phyloP scores from a whole-genome alignment of 2,797 vertebrate species.

The Arremon aurantiirostris region DNA sequence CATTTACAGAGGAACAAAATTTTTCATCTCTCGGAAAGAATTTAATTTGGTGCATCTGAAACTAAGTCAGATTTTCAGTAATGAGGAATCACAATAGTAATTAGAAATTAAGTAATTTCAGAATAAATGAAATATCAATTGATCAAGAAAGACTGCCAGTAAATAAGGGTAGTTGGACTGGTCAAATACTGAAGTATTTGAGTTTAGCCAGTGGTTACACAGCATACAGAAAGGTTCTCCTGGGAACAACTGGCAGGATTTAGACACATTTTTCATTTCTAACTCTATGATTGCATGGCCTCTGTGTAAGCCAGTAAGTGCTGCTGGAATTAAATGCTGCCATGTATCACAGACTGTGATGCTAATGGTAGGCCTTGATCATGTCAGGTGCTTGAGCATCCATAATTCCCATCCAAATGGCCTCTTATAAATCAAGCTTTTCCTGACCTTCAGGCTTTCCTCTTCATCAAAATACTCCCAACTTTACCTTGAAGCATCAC shows the following conservation, averaged over 20 bases:
- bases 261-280: background rate
- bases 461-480: background rate
- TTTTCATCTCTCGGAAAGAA: background rate
- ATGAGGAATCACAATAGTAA: background rate
- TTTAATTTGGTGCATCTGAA: background rate
- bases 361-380: background rate
- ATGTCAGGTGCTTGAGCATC: background rate
- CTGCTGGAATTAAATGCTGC: slow-evolving; percentile 3
- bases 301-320: background rate
- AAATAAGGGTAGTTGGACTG: background rate
- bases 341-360: background rate
- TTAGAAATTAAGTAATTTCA: background rate
- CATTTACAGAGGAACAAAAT: background rate
- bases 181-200: background rate
- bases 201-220: background rate
- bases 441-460: background rate
- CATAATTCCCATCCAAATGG: slow-evolving; percentile 1
- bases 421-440: slow-evolving; percentile 27
- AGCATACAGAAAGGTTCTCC: background rate
- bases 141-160: background rate
- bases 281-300: background rate
- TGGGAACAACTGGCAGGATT: background rate
- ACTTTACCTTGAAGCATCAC: slow-evolving; percentile 78
- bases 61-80: background rate
- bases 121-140: background rate